Conservation (phyloP, 35 echinoderm and acorn worm genomes). For the Apostichopus japonicus region DNA sequence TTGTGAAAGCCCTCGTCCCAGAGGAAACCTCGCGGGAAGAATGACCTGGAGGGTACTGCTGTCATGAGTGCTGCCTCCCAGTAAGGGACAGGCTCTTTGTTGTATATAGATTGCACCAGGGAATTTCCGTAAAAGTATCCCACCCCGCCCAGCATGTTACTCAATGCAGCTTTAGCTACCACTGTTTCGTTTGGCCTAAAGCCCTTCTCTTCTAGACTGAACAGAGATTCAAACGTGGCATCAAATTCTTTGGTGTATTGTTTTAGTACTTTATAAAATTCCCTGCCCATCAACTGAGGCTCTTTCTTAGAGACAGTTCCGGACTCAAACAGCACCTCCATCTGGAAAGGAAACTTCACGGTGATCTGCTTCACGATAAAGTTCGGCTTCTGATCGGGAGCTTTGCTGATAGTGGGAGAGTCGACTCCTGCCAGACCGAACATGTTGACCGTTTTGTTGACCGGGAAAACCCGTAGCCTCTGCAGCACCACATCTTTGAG, state of each 20-base stretch:
- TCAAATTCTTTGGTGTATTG: constrained; percentile 70
- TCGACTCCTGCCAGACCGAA: constrained; percentile 78
- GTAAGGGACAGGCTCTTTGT: constrained; percentile 76
- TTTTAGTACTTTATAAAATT: constrained; percentile 65
- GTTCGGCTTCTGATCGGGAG: constrained; percentile 73
- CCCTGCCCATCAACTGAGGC: constrained; percentile 47
- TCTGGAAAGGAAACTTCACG: constrained; percentile 81
- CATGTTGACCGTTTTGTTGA: constrained; percentile 69
- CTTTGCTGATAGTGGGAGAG: constrained; percentile 58
- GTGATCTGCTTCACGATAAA: constrained; percentile 94
- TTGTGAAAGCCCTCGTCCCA: constrained; percentile 96
- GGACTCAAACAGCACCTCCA: constrained; percentile 96
- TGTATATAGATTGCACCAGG: constrained; percentile 72
- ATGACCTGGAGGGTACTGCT: constrained; percentile 90
- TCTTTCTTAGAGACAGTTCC: constrained; percentile 56
- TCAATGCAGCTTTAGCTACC: constrained; percentile 87
- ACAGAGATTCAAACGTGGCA: constrained; percentile 74
- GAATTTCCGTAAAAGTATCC: constrained; percentile 93
- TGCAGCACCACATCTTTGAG: constrained; percentile 81
- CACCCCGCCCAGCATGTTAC: constrained; percentile 92
- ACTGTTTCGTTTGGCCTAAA: constrained; percentile 65
- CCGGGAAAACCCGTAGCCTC: constrained; percentile 65
- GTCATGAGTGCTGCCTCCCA: constrained; percentile 86
- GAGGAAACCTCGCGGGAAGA: constrained; percentile 91
- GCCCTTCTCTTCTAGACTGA: constrained; percentile 75